Evolutionary conservation across 2,888 invertebrate genomes (phyloP).

Genomic region (Amphipyra berbera): DNA sequence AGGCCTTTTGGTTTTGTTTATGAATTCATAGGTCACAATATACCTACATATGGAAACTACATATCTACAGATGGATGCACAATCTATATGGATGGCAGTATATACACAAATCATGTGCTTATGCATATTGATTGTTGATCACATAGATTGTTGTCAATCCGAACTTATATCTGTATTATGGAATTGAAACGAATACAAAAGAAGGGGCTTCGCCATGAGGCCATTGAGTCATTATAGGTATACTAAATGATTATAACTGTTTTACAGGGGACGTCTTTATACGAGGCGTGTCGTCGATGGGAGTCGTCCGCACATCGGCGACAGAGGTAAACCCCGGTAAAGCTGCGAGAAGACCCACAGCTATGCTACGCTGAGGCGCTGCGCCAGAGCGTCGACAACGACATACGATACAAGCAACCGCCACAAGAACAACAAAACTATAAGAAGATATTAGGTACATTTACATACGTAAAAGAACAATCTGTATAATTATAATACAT

Average conservation of each 20-base stretch:
- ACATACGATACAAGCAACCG: slow-evolving; percentile 91
- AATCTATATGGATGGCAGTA: too few relatives aligned
- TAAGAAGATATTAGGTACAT: slow-evolving; percentile 90
- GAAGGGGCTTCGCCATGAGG: too few relatives aligned
- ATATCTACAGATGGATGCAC: too few relatives aligned
- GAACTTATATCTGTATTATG: too few relatives aligned
- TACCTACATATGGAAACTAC: not conserved
- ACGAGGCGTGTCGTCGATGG: slow-evolving; percentile 75
- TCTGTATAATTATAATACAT: too few relatives aligned
- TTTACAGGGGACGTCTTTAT: slow-evolving; percentile 73
- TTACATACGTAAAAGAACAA: not conserved
- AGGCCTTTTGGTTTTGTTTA: slow-evolving; percentile 8
- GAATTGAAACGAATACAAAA: too few relatives aligned
- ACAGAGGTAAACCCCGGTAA: slow-evolving; percentile 89
- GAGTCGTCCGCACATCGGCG: slow-evolving; percentile 74
- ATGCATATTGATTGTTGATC: too few relatives aligned
- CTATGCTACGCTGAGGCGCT: slow-evolving; percentile 91
- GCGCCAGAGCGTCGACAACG: slow-evolving; percentile 92
- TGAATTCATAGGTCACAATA: slow-evolving; percentile 14
- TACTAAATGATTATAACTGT: too few relatives aligned
- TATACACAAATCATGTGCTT: too few relatives aligned
- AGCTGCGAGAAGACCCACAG: slow-evolving; percentile 91
- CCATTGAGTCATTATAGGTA: too few relatives aligned
- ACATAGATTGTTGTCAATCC: too few relatives aligned
- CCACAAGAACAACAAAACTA: slow-evolving; percentile 89